These are phyloP conservation scores for Polydesmus complanatus DNA, from an alignment of 2,888 invertebrate genomes.

Conservation along the genomic window DNA sequence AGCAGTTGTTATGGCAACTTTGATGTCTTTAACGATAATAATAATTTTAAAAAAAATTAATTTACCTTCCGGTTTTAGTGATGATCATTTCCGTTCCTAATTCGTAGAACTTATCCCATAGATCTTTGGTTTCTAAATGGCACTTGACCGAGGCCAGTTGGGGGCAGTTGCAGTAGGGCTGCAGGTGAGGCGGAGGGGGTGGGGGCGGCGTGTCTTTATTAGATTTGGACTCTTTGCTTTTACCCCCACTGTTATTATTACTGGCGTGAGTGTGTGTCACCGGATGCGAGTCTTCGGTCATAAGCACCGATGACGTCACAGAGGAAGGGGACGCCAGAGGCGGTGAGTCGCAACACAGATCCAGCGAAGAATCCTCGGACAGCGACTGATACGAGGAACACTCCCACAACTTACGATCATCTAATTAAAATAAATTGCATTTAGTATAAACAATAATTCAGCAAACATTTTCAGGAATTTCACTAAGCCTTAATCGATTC, in stretches of 20 bases:
- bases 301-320: not conserved
- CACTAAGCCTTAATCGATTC: too few species aligned
- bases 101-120: constrained; percentile 25
- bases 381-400: not conserved
- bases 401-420: not conserved
- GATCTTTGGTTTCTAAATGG: constrained; percentile 36
- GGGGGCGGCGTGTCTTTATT: too few species aligned
- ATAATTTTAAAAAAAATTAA: not conserved
- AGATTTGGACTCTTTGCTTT: not conserved
- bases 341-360: constrained; percentile 6
- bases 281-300: not conserved
- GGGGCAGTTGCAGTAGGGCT: constrained; percentile 21
- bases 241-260: constrained; percentile 13
- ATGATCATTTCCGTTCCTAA: constrained; percentile 70
- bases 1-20: too few species aligned
- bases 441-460: too few species aligned
- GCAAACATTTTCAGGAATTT: too few species aligned
- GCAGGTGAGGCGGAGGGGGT: constrained; percentile 9
- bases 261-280: not conserved
- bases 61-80: constrained; percentile 90
- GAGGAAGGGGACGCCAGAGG: too few species aligned
- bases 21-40: not conserved
- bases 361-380: constrained; percentile 2
- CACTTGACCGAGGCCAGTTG: constrained; percentile 30
- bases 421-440: too few species aligned